Evolutionary conservation across 2,888 invertebrate genomes (phyloP).

Genomic region (Synanthedon vespiformis): DNA sequence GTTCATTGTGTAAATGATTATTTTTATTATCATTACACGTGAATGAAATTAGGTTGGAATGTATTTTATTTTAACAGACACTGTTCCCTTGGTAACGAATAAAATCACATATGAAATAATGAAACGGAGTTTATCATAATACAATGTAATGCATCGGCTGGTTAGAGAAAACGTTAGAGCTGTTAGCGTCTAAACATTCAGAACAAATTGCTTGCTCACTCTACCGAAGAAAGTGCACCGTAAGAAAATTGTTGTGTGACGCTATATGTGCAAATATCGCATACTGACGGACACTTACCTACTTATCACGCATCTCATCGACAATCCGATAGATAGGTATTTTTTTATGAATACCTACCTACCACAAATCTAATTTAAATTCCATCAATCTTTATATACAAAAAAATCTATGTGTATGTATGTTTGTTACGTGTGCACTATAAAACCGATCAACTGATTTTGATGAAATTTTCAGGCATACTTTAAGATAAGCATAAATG

Average conservation of each 20-base stretch:
- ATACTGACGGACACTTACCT: constrained; percentile 4
- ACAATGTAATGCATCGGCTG: constrained; percentile 33
- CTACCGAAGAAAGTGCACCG: constrained; percentile 43
- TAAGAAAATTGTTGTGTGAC: constrained; percentile 15
- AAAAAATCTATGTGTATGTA: background rate
- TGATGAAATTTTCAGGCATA: background rate
- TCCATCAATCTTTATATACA: background rate
- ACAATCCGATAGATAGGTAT: background rate
- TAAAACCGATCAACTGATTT: too few relatives aligned
- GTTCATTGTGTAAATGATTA: too few relatives aligned
- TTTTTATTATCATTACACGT: too few relatives aligned
- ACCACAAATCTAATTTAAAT: too few relatives aligned
- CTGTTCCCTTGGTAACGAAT: background rate
- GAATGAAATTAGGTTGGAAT: too few relatives aligned
- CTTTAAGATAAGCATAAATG: too few relatives aligned
- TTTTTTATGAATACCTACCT: background rate
- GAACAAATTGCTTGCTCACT: constrained; percentile 46
- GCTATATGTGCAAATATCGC: constrained; percentile 1
- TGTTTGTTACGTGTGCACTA: background rate
- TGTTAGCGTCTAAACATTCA: constrained; percentile 32
- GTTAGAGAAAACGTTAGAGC: constrained; percentile 40
- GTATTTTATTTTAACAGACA: background rate
- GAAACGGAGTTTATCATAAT: background rate
- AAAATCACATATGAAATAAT: too few relatives aligned
- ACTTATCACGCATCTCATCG: constrained; percentile 2